These are phyloP conservation scores for Daphoenositta chrysoptera DNA, from an alignment of 2,113 vertebrate genomes.

Conservation along the genomic window DNA sequence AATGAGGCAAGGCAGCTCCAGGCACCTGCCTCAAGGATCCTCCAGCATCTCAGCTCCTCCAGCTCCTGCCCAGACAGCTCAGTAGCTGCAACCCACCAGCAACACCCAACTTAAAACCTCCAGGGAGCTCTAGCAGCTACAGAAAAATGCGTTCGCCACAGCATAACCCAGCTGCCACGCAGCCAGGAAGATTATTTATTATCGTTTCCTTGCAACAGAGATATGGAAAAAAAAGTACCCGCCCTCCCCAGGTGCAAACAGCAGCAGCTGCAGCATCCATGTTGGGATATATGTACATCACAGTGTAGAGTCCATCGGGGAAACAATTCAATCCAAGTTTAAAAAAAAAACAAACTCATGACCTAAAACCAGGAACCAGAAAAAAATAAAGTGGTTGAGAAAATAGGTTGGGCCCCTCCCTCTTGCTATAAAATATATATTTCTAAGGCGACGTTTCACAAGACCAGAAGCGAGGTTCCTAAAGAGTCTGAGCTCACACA, in stretches of 20 bases:
- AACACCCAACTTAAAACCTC: neutral
- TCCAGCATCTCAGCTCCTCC: neutral
- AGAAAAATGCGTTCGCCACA: neutral
- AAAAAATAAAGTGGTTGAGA: neutral
- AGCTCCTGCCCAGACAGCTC: neutral
- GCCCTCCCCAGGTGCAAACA: neutral
- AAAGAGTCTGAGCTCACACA: neutral
- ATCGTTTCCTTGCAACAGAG: conserved; percentile 15
- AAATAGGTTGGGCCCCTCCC: neutral
- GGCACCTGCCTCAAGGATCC: neutral
- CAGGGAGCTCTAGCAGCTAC: fast-evolving
- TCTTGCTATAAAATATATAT: neutral
- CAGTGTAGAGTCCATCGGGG: conserved; percentile 4
- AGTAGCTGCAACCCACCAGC: neutral
- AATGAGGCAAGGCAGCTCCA: neutral
- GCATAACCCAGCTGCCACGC: neutral
- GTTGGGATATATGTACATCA: neutral
- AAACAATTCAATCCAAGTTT: neutral
- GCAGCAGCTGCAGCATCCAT: conserved; percentile 21
- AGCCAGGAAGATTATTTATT: conserved; percentile 41
- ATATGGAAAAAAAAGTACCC: neutral
- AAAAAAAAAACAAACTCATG: neutral
- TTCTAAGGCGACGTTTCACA: conserved; percentile 12
- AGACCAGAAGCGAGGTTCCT: conserved; percentile 28
- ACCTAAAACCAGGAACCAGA: neutral